Evolutionary conservation across 2,113 vertebrate species (phyloP), one percentile per base, ranked within the genome.

Genomic region (Brachyistius frenatus): DNA sequence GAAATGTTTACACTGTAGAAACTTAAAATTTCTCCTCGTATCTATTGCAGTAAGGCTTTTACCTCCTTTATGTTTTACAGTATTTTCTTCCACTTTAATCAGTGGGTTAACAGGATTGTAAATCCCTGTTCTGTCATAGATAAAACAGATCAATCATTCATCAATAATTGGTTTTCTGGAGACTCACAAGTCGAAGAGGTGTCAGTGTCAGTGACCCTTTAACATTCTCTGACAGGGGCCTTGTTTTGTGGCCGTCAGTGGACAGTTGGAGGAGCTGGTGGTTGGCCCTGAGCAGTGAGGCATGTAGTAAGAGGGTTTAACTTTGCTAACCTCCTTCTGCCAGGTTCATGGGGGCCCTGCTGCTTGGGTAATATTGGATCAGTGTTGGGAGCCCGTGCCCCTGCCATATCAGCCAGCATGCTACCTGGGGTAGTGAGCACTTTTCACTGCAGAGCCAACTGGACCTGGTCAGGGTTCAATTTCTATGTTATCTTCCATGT

Each of bases 291-390:
- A 86, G 90, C 94, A 94, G 89, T 96, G 96, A 97, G 95, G 96
- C 96, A 94, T 97, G 93, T 90, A 53, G 92, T 98, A 97, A 99
- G 95, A 97, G 96, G 97, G 95, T 98, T 99, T 99, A 99, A 98
- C 96, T 98, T 96, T 95, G 95, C 96, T 98, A 97, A 98, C 97
- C 97, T 97, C 92, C 95, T 96, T 96, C 96, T 99, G 97, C 97
- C 97, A 98, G 96, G 95, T 95, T 95, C 95, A 91, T 81, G 87
- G 88, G 23, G 68, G 90, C 83, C 97, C 97, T 95, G 96, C 97
- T 97, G 98, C 93, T 96, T 91, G 93, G 96, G 96, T 97, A 81
- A 97, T 97, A 97, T 99, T 99, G 97, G 96, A 96, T 95, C 96
- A 96, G 95, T 96, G 96, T 95, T 94, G 93, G 94, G 94, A 94